Percentiles rank a stretch among this genome's conserved stretches.
phyloP scores from a whole-genome alignment of 2,888 invertebrate genomes.

The Escarpia spicata region DNA sequence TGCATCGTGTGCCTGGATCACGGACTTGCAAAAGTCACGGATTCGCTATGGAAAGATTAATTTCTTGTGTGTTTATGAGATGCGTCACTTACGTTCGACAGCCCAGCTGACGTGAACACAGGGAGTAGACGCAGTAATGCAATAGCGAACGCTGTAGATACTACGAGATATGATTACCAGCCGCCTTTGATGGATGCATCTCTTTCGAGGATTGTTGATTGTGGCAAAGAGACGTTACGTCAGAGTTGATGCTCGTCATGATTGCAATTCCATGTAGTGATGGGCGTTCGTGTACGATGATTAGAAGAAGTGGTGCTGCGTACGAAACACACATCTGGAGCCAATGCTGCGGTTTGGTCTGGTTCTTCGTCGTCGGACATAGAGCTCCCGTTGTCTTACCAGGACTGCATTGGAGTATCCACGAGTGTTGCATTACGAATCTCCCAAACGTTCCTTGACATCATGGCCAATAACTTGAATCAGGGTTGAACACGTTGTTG shows the following conservation, averaged over 20 bases:
- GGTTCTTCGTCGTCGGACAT: neutral
- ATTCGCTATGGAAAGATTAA: neutral
- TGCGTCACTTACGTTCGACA: neutral
- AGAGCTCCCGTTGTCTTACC: neutral
- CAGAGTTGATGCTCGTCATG: neutral
- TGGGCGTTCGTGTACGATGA: neutral
- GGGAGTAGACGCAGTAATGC: neutral
- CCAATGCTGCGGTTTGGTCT: neutral
- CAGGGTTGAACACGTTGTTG: neutral
- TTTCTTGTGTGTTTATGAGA: neutral
- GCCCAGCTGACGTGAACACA: neutral
- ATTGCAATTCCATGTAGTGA: neutral
- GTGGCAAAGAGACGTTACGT: neutral
- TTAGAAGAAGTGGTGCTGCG: neutral
- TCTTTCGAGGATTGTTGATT: neutral
- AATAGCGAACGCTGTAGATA: neutral
- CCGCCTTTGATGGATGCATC: neutral
- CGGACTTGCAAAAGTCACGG: neutral
- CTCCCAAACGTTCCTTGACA: neutral
- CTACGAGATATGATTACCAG: neutral
- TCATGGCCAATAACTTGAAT: neutral
- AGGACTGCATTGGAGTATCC: neutral
- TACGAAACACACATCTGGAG: neutral
- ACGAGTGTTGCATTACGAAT: neutral
- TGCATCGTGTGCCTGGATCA: neutral